Evolutionary conservation across 1,140 invertebrate genomes (phyloP).

Genomic region (Lamellibrachia luymesi): DNA sequence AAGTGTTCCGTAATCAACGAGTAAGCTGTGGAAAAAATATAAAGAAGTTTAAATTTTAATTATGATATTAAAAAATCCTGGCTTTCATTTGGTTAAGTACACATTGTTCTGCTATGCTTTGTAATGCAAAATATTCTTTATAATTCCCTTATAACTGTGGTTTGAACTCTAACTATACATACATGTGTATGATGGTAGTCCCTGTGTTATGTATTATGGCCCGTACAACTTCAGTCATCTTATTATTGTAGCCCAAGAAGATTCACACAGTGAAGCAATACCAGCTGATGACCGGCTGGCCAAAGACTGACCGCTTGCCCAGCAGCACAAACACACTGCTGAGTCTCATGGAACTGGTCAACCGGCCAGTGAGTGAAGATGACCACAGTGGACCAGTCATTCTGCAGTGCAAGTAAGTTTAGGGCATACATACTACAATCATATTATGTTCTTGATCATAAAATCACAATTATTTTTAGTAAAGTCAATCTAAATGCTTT

Average conservation of each 20-base stretch:
- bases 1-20: too few relatives aligned
- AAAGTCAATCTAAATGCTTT: too few relatives aligned
- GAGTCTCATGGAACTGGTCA: not conserved
- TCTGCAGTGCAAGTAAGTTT: not conserved
- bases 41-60: not conserved
- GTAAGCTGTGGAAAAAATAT: not conserved
- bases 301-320: not conserved
- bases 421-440: not conserved
- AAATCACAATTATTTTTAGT: too few relatives aligned
- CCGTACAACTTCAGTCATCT: not conserved
- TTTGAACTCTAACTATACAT: too few relatives aligned
- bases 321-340: not conserved
- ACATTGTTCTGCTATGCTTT: not conserved
- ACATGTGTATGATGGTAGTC: too few relatives aligned
- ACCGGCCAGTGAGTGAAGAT: not conserved
- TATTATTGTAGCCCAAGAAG: not conserved
- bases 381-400: not conserved
- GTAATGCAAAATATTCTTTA: not conserved
- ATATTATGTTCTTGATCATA: not conserved
- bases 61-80: not conserved
- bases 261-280: not conserved
- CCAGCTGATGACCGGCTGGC: not conserved
- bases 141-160: not conserved
- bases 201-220: too few relatives aligned
- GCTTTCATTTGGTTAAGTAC: not conserved